Conservation (phyloP, 2,113 vertebrate genomes). For the Peromyscus maniculatus region DNA sequence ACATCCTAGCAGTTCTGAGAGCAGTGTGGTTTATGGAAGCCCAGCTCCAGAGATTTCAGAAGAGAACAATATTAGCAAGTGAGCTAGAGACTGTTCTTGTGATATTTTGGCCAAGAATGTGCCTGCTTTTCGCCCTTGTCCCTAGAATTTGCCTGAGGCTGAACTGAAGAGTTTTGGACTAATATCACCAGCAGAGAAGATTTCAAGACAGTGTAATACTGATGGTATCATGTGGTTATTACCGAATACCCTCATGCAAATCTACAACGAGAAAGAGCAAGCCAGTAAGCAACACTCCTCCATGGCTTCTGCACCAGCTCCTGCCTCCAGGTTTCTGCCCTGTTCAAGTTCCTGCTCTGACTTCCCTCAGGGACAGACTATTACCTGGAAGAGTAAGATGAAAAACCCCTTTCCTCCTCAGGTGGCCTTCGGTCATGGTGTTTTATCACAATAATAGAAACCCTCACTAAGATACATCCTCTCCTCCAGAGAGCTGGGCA, state of each 20-base stretch:
- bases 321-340: neutral
- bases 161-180: neutral
- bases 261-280: neutral
- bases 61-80: neutral
- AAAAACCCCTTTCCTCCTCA: neutral
- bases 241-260: neutral
- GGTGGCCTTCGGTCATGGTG: neutral
- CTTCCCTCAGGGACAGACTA: neutral
- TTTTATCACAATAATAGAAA: neutral
- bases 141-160: neutral
- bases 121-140: neutral
- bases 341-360: neutral
- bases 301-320: neutral
- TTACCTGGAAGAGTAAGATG: neutral
- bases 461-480: neutral
- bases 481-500: fast-evolving
- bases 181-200: neutral
- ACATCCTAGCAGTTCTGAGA: neutral
- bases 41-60: neutral
- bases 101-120: neutral
- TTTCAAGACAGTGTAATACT: neutral
- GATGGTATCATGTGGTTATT: neutral
- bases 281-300: neutral
- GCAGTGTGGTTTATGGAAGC: neutral
- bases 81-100: neutral